These are phyloP conservation scores for Rhabdophis nuchalis DNA, from an alignment of 2,797 vertebrate species.

Conservation along the genomic window DNA sequence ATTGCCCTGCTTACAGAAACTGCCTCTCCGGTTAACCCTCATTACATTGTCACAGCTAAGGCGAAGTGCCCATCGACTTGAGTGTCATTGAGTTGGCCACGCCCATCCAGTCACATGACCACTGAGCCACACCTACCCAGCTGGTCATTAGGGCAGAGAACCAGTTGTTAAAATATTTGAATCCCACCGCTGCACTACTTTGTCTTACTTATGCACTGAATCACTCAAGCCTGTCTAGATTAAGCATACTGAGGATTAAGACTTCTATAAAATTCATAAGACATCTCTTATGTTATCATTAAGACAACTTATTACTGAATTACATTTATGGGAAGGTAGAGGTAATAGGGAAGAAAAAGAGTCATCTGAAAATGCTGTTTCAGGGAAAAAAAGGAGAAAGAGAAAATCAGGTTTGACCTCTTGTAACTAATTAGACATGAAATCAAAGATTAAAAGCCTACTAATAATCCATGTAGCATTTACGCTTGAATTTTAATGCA, in stretches of 20 bases:
- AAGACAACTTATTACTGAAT: not conserved
- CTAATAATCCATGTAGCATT: slow-evolving; percentile 64
- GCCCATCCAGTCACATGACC: too few relatives aligned
- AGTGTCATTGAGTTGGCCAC: too few relatives aligned
- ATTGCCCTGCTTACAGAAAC: too few relatives aligned
- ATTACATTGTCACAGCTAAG: too few relatives aligned
- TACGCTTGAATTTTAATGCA: not conserved
- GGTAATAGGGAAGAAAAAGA: slow-evolving; percentile 41
- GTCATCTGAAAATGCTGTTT: slow-evolving; percentile 55
- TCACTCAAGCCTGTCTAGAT: not conserved
- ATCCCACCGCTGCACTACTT: too few relatives aligned
- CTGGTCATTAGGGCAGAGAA: too few relatives aligned
- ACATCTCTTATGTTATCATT: not conserved
- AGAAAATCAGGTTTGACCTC: slow-evolving; percentile 58
- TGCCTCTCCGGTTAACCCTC: too few relatives aligned
- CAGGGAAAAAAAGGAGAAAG: slow-evolving; percentile 27
- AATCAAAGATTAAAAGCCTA: slow-evolving; percentile 66
- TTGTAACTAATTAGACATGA: slow-evolving; percentile 62
- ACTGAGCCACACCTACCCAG: too few relatives aligned
- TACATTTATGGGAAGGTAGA: not conserved
- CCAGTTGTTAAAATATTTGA: too few relatives aligned
- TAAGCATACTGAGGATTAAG: not conserved
- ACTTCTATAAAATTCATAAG: not conserved
- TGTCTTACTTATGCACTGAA: not conserved
- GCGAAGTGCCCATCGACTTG: too few relatives aligned